Conservation (phyloP, 2,113 vertebrate genomes). For the Speoplatyrhinus poulsoni region DNA sequence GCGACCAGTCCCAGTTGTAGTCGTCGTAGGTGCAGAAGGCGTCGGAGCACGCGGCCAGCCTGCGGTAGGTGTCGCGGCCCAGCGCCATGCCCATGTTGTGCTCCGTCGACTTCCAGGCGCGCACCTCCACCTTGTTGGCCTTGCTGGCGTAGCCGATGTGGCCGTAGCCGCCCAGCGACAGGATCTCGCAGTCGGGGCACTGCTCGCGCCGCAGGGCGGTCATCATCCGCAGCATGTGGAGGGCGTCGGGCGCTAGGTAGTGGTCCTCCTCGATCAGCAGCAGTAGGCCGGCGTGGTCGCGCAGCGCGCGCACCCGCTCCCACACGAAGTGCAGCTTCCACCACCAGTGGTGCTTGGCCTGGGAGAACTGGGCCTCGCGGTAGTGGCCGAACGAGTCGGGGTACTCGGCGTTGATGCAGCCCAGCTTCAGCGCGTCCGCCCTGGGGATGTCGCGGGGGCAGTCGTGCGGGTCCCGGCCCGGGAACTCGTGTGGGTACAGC, state of each 20-base stretch:
- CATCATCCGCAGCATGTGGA: constrained; percentile 87
- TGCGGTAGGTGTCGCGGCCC: constrained; percentile 85
- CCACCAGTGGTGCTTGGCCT: constrained; percentile 99
- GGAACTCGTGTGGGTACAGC: constrained; percentile 94
- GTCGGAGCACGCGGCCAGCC: constrained; percentile 89
- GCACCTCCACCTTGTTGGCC: constrained; percentile 90
- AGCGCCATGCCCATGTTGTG: constrained; percentile 99
- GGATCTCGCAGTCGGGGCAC: constrained; percentile 89
- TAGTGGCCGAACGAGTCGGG: constrained; percentile 98
- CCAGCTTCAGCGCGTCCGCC: constrained; percentile 85
- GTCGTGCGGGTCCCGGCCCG: constrained; percentile 91
- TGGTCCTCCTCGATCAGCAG: constrained; percentile 96
- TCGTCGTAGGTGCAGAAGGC: constrained; percentile 97
- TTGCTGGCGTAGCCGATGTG: constrained; percentile 82
- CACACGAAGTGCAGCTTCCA: constrained; percentile 99
- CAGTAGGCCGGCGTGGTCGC: constrained; percentile 83
- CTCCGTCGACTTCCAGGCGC: constrained; percentile 97
- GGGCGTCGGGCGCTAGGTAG: constrained; percentile 89
- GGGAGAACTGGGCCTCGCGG: constrained; percentile 93
- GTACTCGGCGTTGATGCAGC: constrained; percentile 95
- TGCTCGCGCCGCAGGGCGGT: constrained; percentile 78
- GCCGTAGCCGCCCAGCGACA: constrained; percentile 89
- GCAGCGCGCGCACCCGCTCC: constrained; percentile 86
- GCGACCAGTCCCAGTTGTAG: constrained; percentile 99
- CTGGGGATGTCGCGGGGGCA: constrained; percentile 90